These are phyloP conservation scores for Maccullochella peelii DNA, from an alignment of 2,113 vertebrate genomes.

Conservation along the genomic window DNA sequence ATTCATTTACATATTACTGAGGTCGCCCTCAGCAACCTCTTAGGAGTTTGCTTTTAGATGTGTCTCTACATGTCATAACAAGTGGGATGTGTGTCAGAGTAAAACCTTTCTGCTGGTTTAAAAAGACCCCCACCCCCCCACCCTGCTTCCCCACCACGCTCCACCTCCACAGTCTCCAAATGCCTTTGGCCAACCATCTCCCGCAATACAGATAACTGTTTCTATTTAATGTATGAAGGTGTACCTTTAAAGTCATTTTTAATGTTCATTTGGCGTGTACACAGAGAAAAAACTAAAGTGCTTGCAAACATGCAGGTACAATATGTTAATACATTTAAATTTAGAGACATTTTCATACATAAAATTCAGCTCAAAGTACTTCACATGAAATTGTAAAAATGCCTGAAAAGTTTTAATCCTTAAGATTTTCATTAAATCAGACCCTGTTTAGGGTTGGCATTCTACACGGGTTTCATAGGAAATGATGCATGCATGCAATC, in stretches of 20 bases:
- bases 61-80: conserved; percentile 80
- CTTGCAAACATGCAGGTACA: conserved; percentile 8
- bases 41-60: conserved; percentile 81
- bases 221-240: conserved; percentile 48
- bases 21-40: conserved; percentile 84
- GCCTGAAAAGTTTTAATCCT: neutral
- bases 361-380: neutral
- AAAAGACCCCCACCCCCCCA: conserved; percentile 27
- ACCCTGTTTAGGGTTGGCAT: neutral
- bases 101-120: conserved; percentile 66
- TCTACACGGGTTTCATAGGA: neutral
- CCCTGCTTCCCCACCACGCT: conserved; percentile 27
- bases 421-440: neutral
- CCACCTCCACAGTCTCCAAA: conserved; percentile 60
- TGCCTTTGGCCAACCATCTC: conserved; percentile 69
- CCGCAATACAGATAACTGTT: conserved; percentile 43
- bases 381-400: neutral
- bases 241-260: conserved; percentile 43
- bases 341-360: neutral
- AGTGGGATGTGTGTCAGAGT: conserved; percentile 76
- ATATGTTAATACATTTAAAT: neutral
- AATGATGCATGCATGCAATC: neutral
- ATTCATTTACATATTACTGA: conserved; percentile 82
- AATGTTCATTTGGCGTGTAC: conserved; percentile 5
- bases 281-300: neutral